Conservation (phyloP, 2,797 vertebrate genomes). For the Bradypodion ventrale region DNA sequence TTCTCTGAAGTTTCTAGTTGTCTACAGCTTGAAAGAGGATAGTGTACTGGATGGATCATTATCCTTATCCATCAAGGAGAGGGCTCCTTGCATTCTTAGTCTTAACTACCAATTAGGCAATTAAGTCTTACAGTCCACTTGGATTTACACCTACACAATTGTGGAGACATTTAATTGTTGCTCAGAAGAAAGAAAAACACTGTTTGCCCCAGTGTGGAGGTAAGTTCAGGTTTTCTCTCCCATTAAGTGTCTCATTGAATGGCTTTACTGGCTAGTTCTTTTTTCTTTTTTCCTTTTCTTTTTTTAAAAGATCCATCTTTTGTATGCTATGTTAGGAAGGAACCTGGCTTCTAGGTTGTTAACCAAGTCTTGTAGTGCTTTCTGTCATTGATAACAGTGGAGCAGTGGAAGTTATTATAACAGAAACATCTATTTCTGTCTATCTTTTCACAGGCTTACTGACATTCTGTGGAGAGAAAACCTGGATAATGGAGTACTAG, state of each 20-base stretch:
- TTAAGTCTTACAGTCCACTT: constrained; percentile 22
- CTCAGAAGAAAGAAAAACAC: not conserved
- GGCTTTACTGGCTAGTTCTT: constrained; percentile 43
- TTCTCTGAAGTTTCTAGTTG: no score
- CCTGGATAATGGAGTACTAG: not conserved
- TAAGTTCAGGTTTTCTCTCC: not conserved
- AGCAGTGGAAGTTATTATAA: constrained; percentile 8
- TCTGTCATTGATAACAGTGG: constrained; percentile 15
- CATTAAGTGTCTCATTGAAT: constrained; percentile 14
- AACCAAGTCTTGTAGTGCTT: constrained; percentile 46
- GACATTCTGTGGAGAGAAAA: constrained; percentile 2
- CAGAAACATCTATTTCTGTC: constrained; percentile 41
- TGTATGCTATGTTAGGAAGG: constrained; percentile 49
- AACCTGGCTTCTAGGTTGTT: constrained; percentile 40
- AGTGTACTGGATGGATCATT: not conserved
- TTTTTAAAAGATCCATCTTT: constrained; percentile 13
- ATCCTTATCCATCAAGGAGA: no score
- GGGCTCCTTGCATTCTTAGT: constrained; percentile 9
- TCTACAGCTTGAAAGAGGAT: not conserved
- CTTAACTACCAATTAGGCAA: constrained; percentile 37
- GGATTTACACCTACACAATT: not conserved
- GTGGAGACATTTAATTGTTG: not conserved
- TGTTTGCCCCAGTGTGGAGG: not conserved
- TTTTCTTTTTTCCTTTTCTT: no score
- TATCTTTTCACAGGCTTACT: constrained; percentile 11